Base-by-base conservation (phyloP, 2,797 vertebrate genomes). In the Menidia menidia region DNA sequence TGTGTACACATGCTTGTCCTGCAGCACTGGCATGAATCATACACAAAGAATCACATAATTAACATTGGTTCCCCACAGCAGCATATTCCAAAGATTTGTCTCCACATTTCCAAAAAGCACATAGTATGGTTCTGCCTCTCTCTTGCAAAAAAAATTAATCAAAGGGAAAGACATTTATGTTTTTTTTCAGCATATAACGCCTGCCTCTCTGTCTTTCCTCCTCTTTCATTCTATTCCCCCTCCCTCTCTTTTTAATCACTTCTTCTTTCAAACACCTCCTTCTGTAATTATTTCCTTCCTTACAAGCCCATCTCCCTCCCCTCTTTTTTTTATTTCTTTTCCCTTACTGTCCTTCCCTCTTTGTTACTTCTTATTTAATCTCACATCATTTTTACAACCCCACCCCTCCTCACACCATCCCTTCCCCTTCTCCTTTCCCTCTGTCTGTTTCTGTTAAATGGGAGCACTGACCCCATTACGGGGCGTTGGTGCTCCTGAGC, bases 391-490 rank as follows among this genome's bases (percentile, higher is more conserved):
- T 84, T 90, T 78, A 62, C 71, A 35, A 47, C 25, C 32, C 33
- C 43, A 25, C 57, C 30, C 32, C 39, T 30, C 74, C 33, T 54
- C 41, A 35, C 62, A 60, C 59, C 72, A 45, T 72, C 64, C 19
- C 63, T 55, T 60, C 35, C 39, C 35, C 55, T 47, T 48, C 65
- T 25, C 47, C 64, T 73, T 64, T 82, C 71, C 73, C 70, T 56
- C 68, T 76, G 79, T 84, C 85, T 88, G 76, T 84, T 79, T 88
- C 85, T 82, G 89, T 84, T 92, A 91, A 92, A 92, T 90, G 90
- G 90, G 92, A 90, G 92, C 88, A 86, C 70, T 92, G 92, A 93
- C 92, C 92, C 89, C 92, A 93, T 92, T 93, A 93, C 69, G 43
- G 68, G 75, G 83, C 57, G 69, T 31, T 45, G 78, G 82, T 83